These are phyloP conservation scores for Trissonchulus sp. DNA, from an alignment of 2,888 invertebrate species.

Conservation along the genomic window DNA sequence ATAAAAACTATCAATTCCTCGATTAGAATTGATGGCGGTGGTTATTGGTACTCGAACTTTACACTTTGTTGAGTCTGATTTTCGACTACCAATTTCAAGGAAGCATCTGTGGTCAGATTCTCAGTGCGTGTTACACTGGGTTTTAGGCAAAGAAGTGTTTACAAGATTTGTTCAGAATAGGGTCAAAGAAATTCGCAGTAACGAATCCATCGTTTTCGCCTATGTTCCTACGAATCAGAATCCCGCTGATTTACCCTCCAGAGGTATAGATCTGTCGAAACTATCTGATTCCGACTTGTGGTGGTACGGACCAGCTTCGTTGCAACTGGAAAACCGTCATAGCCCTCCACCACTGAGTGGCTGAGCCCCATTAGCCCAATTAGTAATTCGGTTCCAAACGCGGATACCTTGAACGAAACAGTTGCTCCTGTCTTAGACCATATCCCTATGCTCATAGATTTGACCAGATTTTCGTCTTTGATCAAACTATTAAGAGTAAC, in stretches of 20 bases:
- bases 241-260: slow-evolving; percentile 44
- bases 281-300: slow-evolving; percentile 35
- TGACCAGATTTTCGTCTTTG: background rate
- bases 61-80: slow-evolving; percentile 31
- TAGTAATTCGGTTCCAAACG: too few species aligned
- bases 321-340: too few species aligned
- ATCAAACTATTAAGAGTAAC: background rate
- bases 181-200: slow-evolving; percentile 38
- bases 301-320: slow-evolving; percentile 42
- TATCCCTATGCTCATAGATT: background rate
- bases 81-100: slow-evolving; percentile 34
- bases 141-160: slow-evolving; percentile 22
- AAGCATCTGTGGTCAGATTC: slow-evolving; percentile 37
- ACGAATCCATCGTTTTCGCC: slow-evolving; percentile 35
- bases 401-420: background rate
- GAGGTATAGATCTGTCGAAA: slow-evolving; percentile 34
- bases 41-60: slow-evolving; percentile 28
- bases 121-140: slow-evolving; percentile 37
- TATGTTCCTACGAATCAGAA: slow-evolving; percentile 41
- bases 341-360: too few species aligned
- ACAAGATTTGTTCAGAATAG: slow-evolving; percentile 39
- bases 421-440: background rate
- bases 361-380: too few species aligned
- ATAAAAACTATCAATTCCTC: slow-evolving; percentile 34
- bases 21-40: slow-evolving; percentile 36